These are phyloP conservation scores for Drosophila sturtevanti DNA, from an alignment of 1,140 invertebrate genomes.

Conservation along the genomic window DNA sequence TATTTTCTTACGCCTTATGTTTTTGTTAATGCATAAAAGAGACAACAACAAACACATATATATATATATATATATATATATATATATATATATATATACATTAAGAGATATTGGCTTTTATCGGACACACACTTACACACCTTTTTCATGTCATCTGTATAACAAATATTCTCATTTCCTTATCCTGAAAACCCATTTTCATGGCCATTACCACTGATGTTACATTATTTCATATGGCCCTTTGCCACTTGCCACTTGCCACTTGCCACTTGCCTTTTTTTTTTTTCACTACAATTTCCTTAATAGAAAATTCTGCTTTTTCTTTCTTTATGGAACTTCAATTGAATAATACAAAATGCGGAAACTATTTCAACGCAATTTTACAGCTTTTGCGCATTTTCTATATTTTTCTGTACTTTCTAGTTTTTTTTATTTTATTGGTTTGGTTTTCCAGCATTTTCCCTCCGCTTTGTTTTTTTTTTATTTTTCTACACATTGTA, in stretches of 20 bases:
- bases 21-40: not conserved
- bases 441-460: too few species aligned
- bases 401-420: not conserved
- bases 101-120: not conserved
- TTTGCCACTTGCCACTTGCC: not conserved
- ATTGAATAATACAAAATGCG: not conserved
- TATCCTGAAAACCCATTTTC: not conserved
- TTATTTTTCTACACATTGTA: not conserved
- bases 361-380: conserved; percentile 1
- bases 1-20: not conserved
- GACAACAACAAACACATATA: not conserved
- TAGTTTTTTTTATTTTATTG: too few species aligned
- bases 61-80: not conserved
- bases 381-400: not conserved
- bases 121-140: not conserved
- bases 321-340: conserved; percentile 1
- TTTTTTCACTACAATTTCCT: not conserved
- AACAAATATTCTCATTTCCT: conserved; percentile 4
- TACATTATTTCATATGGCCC: not conserved
- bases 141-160: not conserved
- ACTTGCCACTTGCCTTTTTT: not conserved
- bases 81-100: too few species aligned
- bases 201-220: conserved; percentile 3
- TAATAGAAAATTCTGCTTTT: not conserved
- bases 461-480: not conserved